Evolutionary conservation across 2,888 invertebrate genomes (phyloP).

Genomic region (Cantharis rufa): DNA sequence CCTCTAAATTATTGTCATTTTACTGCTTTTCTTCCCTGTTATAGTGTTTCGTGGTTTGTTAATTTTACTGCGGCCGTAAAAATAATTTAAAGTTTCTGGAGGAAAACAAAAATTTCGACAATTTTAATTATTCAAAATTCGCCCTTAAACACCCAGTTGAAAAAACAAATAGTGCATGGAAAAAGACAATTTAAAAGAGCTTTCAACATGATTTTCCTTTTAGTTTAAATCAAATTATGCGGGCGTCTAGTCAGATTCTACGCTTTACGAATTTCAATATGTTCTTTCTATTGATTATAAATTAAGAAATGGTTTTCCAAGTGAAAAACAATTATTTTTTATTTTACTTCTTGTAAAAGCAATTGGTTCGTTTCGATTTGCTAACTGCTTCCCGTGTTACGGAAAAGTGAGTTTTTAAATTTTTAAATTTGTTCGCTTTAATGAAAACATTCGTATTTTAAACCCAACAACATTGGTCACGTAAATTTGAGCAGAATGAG

Average conservation of each 20-base stretch:
- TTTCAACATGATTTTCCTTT: constrained; percentile 29
- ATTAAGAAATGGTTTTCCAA: constrained; percentile 23
- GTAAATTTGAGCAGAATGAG: constrained; percentile 14
- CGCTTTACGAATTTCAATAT: constrained; percentile 31
- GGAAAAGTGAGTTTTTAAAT: constrained; percentile 1
- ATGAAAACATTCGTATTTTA: constrained; percentile 15
- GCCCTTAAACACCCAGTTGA: not conserved
- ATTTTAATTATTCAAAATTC: not conserved
- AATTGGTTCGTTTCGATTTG: constrained; percentile 5
- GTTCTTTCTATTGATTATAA: constrained; percentile 30
- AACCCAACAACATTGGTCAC: constrained; percentile 10
- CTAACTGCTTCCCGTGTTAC: not conserved
- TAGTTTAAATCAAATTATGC: constrained; percentile 31
- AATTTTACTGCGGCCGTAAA: not conserved
- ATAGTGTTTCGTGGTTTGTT: not conserved
- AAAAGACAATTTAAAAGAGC: constrained; percentile 18
- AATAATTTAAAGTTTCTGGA: not conserved
- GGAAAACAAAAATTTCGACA: not conserved
- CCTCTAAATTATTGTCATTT: not conserved
- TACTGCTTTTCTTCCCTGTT: not conserved
- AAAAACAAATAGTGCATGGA: constrained; percentile 6
- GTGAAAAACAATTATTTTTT: constrained; percentile 1
- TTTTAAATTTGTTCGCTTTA: constrained; percentile 12
- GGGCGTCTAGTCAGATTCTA: constrained; percentile 24
- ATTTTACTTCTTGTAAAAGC: constrained; percentile 8